Evolutionary conservation across 2,113 vertebrate genomes (phyloP), one percentile per base, ranked within the genome.

Genomic region (Pithys albifrons): DNA sequence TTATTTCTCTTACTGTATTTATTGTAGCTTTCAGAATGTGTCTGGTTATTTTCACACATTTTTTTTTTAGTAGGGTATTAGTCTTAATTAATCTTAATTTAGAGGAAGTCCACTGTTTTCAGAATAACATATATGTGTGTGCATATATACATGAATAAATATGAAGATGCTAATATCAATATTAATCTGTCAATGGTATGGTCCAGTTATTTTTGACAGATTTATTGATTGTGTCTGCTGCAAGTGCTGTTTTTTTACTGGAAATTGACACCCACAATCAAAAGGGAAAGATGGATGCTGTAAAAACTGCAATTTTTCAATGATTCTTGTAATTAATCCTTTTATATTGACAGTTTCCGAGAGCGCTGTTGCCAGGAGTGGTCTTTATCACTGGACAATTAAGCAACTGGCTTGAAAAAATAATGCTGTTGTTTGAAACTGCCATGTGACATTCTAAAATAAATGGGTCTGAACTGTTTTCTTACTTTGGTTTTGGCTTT

Each of bases 191-290:
- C 76, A 80, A 35, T 76, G 35, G 23, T 67, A 93, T 73, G 95
- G 76, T 87, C 95, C 80, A 87, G 75, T 93, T 95, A 79, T 85
- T 97, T 96, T 95, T 93, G 93, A 89, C 76, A 92, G 87, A 85
- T 97, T 89, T 96, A 94, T 97, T 93, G 93, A 94, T 94, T 85
- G 28, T 86, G 83, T 93, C 79, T 94, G 85, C 49, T 94, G n/a
- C 69, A 74, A 89, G 28, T 2, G 2, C 22, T 91, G 45, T 1
- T 43, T 90, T 95, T 95, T 75, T 20, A 29, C 61, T 94, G n/a
- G 80, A 93, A 96, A 85, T 89, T 85, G 66, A 80, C 91, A 84
- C 27, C 19, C 39, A 39, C 46, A 85, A 89, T 95, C 80, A 91
- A 91, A 91, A 0, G 4, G 82, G 33, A 93, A 89, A 93, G 76